Conservation (phyloP, 1,140 invertebrate species). For the Lordiphosa clarofinis region DNA sequence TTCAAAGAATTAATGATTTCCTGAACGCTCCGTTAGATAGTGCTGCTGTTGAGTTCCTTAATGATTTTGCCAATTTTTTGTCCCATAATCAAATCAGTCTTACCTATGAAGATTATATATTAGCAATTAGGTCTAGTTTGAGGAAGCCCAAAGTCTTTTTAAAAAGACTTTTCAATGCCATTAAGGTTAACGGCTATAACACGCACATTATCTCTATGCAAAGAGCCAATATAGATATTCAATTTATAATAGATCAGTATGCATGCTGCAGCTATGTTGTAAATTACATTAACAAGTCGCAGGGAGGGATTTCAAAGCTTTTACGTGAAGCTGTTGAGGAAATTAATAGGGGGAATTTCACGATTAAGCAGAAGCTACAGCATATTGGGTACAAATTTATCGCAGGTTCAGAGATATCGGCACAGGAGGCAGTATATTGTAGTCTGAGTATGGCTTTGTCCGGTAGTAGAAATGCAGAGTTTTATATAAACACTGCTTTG, state of each 20-base stretch:
- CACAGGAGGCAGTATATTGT: neutral
- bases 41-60: too few relatives aligned
- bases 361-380: too few relatives aligned
- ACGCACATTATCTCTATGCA: neutral
- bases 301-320: neutral
- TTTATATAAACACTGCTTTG: too few relatives aligned
- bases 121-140: neutral
- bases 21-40: too few relatives aligned
- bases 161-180: neutral
- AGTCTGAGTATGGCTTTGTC: too few relatives aligned
- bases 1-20: neutral
- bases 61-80: neutral
- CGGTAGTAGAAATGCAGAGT: too few relatives aligned
- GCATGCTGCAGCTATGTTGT: neutral
- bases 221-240: neutral
- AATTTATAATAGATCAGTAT: neutral
- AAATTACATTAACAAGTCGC: constrained; percentile 1
- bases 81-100: neutral
- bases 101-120: neutral
- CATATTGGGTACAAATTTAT: neutral
- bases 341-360: too few relatives aligned
- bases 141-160: neutral
- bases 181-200: neutral
- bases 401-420: neutral
- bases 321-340: too few relatives aligned